Base-by-base conservation (phyloP, 2,888 invertebrate species). In the Amphipyra berbera region DNA sequence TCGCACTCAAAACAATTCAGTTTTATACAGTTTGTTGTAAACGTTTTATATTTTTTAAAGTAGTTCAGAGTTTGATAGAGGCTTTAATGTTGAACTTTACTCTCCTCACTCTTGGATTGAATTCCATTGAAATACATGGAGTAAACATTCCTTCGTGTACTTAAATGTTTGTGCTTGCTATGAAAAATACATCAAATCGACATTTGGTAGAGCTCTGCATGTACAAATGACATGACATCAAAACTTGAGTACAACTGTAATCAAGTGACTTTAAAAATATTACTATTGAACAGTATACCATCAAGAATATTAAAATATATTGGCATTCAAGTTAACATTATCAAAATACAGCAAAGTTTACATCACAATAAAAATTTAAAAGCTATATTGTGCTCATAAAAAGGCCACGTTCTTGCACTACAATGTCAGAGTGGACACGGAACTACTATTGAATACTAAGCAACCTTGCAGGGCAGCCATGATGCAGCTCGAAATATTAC, bases 351-450 rank as follows among this genome's bases (percentile, higher is more conserved):
- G 46, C 0, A 5, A 50, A 46, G 12, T 67, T 62, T 42, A 65
- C 46, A 53, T 61, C 38, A 56, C 65, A 68, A 74, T 77, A 71
- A 63, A 61, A 68, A 61, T 71, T 57, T 65, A 52, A 27, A 57
- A 62, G 47, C 47, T 59, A 73, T 76, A 60, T 68, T 66, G 50
- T 54, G 48, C 58, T 44, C 53, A 54, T 69, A 49, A 75, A 73
- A 79, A 81, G 77, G 80, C 79, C 75, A 73, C 71, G 73, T 78
- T 68, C 77, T 65, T 61, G 64, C 60, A 63, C 64, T 63, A 71
- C 78, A 81, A 79, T 81, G 79, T 77, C 67, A 58, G 56, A 69
- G 61, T 80, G 59, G 76, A 77, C 73, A 68, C 85, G 85, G 85
- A 85, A 84, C 83, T 75, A 63, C 60, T 61, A 62, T 76, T 71